Percentiles rank a stretch among this genome's conserved stretches.
Evolutionary conservation across 2,113 vertebrate genomes (phyloP).

Genomic region (Agelaius tricolor): DNA sequence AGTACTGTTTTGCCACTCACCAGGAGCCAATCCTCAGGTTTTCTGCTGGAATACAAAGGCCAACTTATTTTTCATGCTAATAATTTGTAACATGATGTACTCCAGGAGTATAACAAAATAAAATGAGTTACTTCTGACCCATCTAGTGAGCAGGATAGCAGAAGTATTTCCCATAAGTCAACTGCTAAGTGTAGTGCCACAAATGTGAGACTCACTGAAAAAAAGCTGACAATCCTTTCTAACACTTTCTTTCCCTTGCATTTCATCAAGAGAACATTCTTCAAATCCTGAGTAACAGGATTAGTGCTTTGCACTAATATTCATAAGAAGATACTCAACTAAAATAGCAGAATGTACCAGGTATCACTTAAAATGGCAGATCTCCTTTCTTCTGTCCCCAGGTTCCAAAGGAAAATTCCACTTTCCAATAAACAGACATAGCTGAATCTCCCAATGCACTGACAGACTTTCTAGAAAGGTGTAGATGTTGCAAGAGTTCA

Average conservation of each 20-base stretch:
- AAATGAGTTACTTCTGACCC: not conserved
- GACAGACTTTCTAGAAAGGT: not conserved
- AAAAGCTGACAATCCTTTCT: not conserved
- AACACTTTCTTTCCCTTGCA: not conserved
- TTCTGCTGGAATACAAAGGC: not conserved
- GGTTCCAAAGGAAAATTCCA: not conserved
- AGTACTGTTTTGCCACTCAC: not conserved
- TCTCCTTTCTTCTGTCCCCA: not conserved
- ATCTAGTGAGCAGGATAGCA: not conserved
- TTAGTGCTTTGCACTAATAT: not conserved
- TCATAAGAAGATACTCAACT: not conserved
- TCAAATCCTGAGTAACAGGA: not conserved
- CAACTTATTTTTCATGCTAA: not conserved
- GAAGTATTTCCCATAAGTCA: not conserved
- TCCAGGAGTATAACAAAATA: not conserved
- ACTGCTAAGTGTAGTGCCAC: not conserved
- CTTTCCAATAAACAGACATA: not conserved
- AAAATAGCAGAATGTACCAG: not conserved
- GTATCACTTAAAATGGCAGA: not conserved
- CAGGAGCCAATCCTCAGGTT: not conserved
- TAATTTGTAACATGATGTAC: not conserved
- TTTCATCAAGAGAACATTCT: not conserved
- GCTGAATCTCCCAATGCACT: not conserved
- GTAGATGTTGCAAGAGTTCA: not conserved
- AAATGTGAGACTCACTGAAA: not conserved